phyloP scores from a whole-genome alignment of 2,888 invertebrate species.

The Capitulum mitella region DNA sequence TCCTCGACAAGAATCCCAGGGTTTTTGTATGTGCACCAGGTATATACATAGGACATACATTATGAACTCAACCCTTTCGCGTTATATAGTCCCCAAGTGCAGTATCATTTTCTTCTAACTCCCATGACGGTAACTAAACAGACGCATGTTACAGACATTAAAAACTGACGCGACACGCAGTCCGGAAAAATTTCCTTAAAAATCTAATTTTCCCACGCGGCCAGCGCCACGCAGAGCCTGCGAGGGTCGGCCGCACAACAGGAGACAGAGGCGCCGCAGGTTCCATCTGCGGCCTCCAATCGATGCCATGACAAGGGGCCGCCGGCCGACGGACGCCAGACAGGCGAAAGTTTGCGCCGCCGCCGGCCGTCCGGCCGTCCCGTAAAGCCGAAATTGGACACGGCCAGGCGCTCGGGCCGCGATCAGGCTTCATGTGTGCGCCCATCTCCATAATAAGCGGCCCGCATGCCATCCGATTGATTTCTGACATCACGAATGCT shows the following conservation, averaged over 20 bases:
- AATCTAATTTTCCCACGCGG: no score
- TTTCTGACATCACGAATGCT: constrained; percentile 4
- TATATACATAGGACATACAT: no score
- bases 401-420: background rate
- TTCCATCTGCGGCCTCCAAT: background rate
- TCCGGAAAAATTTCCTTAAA: no score
- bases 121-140: no score
- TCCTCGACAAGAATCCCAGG: no score
- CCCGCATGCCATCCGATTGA: constrained; percentile 11
- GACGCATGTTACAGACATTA: no score
- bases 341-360: background rate
- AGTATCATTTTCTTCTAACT: no score
- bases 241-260: background rate
- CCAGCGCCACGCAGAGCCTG: background rate
- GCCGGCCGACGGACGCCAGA: background rate
- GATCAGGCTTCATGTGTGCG: background rate
- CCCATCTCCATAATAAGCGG: constrained; percentile 17
- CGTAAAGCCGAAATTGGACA: constrained; percentile 14
- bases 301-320: background rate
- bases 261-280: background rate
- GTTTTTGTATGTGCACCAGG: no score
- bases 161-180: no score
- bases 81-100: no score
- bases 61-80: no score
- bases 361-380: background rate